phyloP scores from a whole-genome alignment of 2,113 vertebrate genomes.

The Sterrhoptilus dennistouni region DNA sequence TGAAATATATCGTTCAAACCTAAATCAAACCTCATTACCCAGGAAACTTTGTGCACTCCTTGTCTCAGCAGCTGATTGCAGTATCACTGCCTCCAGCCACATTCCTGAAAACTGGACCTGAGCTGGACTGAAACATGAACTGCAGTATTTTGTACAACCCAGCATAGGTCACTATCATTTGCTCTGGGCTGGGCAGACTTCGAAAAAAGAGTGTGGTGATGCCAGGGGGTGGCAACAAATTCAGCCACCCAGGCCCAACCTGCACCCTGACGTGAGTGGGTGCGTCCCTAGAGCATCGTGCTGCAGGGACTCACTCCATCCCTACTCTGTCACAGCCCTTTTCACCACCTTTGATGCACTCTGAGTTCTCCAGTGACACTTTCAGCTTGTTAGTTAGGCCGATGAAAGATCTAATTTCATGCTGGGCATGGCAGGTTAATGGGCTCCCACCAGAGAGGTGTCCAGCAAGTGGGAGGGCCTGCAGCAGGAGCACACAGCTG shows the following conservation, averaged over 20 bases:
- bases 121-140: background rate
- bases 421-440: background rate
- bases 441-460: background rate
- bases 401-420: background rate
- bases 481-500: background rate
- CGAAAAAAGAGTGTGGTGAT: background rate
- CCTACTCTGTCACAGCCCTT: background rate
- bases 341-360: background rate
- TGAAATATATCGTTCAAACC: background rate
- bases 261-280: background rate
- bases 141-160: background rate
- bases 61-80: background rate
- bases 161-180: accelerated
- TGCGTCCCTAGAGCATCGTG: accelerated
- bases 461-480: background rate
- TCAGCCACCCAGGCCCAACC: background rate
- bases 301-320: background rate
- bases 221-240: background rate
- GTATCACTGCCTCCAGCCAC: background rate
- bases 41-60: background rate
- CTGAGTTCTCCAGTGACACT: background rate
- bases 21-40: background rate
- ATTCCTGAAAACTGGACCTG: background rate
- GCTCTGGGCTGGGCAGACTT: background rate
- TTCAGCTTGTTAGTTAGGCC: background rate